A percentile compares a stretch with the other conserved stretches of the same genome.
Conservation (phyloP, 2,797 vertebrate species). For the Channallabes apus region DNA sequence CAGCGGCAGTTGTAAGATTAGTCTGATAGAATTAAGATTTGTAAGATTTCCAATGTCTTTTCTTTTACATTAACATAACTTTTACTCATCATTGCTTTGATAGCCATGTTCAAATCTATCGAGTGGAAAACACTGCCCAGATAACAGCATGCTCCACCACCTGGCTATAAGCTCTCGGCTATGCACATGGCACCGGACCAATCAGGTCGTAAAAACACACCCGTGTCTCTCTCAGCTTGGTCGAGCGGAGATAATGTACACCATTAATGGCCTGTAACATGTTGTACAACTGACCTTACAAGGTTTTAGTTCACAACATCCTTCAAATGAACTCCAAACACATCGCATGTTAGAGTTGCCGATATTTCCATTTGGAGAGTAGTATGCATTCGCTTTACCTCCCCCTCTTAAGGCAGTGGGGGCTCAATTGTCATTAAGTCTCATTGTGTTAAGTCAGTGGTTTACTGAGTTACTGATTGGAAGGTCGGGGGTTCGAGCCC, state of each 20-base stretch:
- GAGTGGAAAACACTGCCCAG: background rate
- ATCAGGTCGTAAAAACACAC: slow-evolving; percentile 25
- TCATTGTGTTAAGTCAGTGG: no score
- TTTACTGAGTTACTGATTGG: no score
- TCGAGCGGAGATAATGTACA: background rate
- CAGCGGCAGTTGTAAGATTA: background rate
- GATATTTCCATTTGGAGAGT: background rate
- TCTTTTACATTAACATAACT: background rate
- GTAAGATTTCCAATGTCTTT: background rate
- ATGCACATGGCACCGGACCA: slow-evolving; percentile 37
- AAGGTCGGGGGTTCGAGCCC: no score
- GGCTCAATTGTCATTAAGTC: no score
- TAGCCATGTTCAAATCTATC: background rate
- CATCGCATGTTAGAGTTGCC: background rate
- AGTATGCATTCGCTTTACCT: background rate
- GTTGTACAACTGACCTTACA: background rate
- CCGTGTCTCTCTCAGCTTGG: background rate
- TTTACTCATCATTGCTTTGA: background rate
- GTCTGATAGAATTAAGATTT: background rate
- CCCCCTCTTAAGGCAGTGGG: no score
- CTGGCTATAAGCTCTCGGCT: background rate
- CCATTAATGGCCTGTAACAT: background rate
- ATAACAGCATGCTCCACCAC: slow-evolving; percentile 2
- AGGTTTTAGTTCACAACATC: background rate
- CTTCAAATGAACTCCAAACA: background rate